Conservation (phyloP, 2,888 invertebrate species). For the Sarcophaga caerulescens region DNA sequence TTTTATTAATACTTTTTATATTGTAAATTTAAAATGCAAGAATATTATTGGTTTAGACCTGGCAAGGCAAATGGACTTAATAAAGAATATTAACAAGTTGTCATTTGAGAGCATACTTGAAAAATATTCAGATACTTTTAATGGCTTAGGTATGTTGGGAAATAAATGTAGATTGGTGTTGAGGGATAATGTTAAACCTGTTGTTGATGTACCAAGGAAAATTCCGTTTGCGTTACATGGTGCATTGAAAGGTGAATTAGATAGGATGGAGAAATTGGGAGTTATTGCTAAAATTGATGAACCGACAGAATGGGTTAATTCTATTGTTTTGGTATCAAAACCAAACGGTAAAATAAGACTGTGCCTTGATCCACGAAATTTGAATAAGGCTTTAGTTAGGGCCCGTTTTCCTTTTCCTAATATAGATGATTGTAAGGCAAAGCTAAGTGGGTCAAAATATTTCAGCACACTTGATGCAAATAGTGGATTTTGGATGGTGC, state of each 20-base stretch:
- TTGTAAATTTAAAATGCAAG: constrained; percentile 40
- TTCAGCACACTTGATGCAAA: constrained; percentile 61
- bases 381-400: constrained; percentile 59
- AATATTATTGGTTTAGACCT: not conserved
- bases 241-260: constrained; percentile 44
- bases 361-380: constrained; percentile 67
- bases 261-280: constrained; percentile 45
- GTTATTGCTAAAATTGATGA: constrained; percentile 10
- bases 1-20: constrained; percentile 35
- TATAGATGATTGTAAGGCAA: constrained; percentile 54
- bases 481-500: constrained; percentile 68
- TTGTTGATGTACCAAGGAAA: constrained; percentile 42
- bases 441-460: constrained; percentile 46
- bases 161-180: constrained; percentile 43
- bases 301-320: constrained; percentile 50
- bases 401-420: constrained; percentile 57
- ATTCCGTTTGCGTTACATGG: constrained; percentile 50
- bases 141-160: constrained; percentile 46
- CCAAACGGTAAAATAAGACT: constrained; percentile 62
- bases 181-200: constrained; percentile 17
- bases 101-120: constrained; percentile 22
- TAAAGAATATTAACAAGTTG: constrained; percentile 36
- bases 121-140: constrained; percentile 52
- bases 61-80: constrained; percentile 31
- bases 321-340: constrained; percentile 43